Base-by-base conservation (phyloP, 2,888 invertebrate species). In the Camponotus fellah region DNA sequence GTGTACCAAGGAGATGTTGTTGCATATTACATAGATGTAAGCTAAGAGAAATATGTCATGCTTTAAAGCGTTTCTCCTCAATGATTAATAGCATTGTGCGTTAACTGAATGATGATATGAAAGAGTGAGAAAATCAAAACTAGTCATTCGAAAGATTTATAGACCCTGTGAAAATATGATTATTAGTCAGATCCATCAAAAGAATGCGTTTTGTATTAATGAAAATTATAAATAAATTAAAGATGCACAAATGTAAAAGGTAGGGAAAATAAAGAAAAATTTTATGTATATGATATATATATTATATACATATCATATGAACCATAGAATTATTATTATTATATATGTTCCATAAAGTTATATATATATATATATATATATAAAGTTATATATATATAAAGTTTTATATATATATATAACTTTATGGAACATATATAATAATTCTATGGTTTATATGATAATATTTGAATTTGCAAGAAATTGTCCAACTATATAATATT, bases 1-100 rank as follows among this genome's bases (percentile, higher is more conserved):
- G 14, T 69, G 14, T 56, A 46, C 43, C 6, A 34, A 34, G 56
- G 10, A 21, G 26, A 58, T 69, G 46, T 69, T 69, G 12, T 69
- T 79, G 56, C 56, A 77, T 77, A 66, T 66, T 76, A n/a, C 53
- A 56, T 76, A 53, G 26, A 43, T 43, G 26, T 26, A 26, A 26
- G 26, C 26, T 60, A n/a, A 9, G 56, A 6, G 34, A 58, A 32
- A 34, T 58, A 40, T 56, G 43, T 79, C n/a, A 32, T 4, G 21
- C 21, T 46, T 26, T 68, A 68, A 32, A n/a, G 58, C 0, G 58
- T 21, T 40, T 5, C 43, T 32, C 34, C n/a, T 10, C 17, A 46
- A 46, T 43, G 14, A 64, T 6, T 49, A 8, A 8, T 17, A 34
- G 14, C 58, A 21, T 58, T 32, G 68, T 32, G 21, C 10, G 32